Evolutionary conservation across 2,113 vertebrate species (phyloP), one percentile per base, ranked within the genome.

Genomic region (Strigops habroptila): DNA sequence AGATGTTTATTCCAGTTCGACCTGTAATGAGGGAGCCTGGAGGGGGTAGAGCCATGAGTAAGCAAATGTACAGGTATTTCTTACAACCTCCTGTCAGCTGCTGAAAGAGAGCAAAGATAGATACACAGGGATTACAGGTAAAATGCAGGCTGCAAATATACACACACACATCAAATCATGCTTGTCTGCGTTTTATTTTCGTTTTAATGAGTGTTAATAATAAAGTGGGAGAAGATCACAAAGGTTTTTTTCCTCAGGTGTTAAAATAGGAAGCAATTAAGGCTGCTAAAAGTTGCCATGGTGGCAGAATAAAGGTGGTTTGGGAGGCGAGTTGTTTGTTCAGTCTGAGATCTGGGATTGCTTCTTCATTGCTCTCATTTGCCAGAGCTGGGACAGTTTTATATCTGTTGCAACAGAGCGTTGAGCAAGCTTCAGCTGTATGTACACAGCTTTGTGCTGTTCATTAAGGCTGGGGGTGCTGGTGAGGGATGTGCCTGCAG

Each of bases 241-340:
- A 71, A 69, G 81, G 65, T 80, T 95, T 92, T 44, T 4, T 82
- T 68, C 68, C 62, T 60, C n/a, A 19, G 31, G 74, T 85, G 87
- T 92, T 95, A 73, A 91, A 92, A 87, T 25, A 65, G 81, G 86
- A 86, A 89, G 89, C 78, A 79, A 70, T 95, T 94, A 90, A 62
- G 63, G 70, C 78, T 79, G 63, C 43, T 92, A 57, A 69, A 95
- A 96, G 94, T 94, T 97, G 91, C 93, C 78, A 59, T 76, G 82
- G 89, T 65, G 84, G 94, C 93, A 79, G 43, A 35, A 64, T 7
- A n/a, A 43, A 80, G 80, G 12, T 30, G 46, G 24, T 64, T 59
- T 70, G 48, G 65, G 89, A 84, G 52, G 27, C 0, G 44, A 65
- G 35, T 2, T 64, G 55, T 49, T 18, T 62, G 44, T 30, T 18